Conservation (phyloP, 2,113 vertebrate species). For the Eudorcas thomsonii region DNA sequence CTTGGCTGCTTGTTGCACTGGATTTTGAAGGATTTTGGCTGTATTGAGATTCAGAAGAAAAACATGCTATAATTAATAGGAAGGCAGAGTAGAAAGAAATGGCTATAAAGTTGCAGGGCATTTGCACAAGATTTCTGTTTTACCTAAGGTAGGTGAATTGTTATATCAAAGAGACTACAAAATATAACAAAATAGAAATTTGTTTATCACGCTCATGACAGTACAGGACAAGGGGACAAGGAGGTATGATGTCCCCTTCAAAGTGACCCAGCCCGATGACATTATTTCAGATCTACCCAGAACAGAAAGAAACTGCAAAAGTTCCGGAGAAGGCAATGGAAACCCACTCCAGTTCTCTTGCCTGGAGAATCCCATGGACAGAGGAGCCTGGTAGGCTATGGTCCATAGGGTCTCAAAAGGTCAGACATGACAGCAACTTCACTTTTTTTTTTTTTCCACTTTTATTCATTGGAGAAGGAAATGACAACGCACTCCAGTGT, state of each 20-base stretch:
- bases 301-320: neutral
- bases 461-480: neutral
- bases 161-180: neutral
- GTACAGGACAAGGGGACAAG: neutral
- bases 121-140: neutral
- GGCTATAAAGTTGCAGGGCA: neutral
- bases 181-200: neutral
- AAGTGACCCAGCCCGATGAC: fast-evolving
- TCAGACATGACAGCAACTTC: fast-evolving
- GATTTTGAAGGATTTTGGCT: neutral
- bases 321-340: neutral
- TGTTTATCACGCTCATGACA: neutral
- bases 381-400: neutral
- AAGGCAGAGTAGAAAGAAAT: neutral
- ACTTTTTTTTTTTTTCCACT: neutral
- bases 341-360: neutral
- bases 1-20: neutral
- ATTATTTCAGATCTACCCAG: neutral
- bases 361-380: neutral
- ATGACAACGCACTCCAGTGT: neutral
- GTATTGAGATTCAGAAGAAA: neutral
- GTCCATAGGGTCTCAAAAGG: neutral
- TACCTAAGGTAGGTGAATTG: neutral
- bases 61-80: neutral
- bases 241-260: fast-evolving